Evolutionary conservation across 2,888 invertebrate genomes (phyloP).

Genomic region (Ptilodon capucinus): DNA sequence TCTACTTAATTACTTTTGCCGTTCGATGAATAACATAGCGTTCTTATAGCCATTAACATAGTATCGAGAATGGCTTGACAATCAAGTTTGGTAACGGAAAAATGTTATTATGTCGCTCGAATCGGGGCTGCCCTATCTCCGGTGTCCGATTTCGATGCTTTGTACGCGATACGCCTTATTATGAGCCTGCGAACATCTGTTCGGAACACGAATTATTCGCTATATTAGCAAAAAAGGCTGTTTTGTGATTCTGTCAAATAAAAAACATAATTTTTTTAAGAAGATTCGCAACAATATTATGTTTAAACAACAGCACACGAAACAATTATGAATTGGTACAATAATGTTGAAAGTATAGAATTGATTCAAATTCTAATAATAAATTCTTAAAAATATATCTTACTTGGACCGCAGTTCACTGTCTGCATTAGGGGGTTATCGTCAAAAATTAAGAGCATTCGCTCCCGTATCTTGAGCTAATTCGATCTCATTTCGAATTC

Average conservation of each 20-base stretch:
- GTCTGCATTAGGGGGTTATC: constrained; percentile 73
- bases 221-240: constrained; percentile 63
- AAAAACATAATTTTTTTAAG: constrained; percentile 30
- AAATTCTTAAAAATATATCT: constrained; percentile 34
- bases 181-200: constrained; percentile 79
- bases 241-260: constrained; percentile 52
- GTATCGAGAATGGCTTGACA: constrained; percentile 41
- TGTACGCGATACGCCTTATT: constrained; percentile 81
- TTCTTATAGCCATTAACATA: constrained; percentile 30
- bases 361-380: neutral
- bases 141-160: constrained; percentile 81
- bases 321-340: too few relatives aligned
- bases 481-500: constrained; percentile 69
- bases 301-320: neutral
- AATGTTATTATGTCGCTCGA: constrained; percentile 57
- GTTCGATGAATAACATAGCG: constrained; percentile 5
- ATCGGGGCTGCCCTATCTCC: constrained; percentile 75
- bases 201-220: constrained; percentile 67
- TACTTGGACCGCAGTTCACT: constrained; percentile 54
- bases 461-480: constrained; percentile 63
- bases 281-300: neutral
- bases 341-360: neutral
- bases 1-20: constrained; percentile 22
- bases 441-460: constrained; percentile 65
- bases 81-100: constrained; percentile 41